Evolutionary conservation across 2,888 invertebrate genomes (phyloP).

Genomic region (Lycocerus yunnanus): DNA sequence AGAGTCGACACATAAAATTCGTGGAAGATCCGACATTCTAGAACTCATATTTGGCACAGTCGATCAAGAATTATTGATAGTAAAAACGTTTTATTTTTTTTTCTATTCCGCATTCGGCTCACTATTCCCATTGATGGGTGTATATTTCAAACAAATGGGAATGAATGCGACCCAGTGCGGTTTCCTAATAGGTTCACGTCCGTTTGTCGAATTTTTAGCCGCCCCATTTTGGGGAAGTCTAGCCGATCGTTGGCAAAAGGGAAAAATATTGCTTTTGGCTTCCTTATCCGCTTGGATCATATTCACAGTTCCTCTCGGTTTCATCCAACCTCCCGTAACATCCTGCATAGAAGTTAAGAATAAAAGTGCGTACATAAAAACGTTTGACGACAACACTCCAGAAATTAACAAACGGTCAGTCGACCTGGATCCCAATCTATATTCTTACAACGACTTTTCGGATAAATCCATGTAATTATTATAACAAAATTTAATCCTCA

Average conservation of each 20-base stretch:
- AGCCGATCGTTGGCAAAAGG: slow-evolving; percentile 85
- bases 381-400: slow-evolving; percentile 57
- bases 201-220: slow-evolving; percentile 95
- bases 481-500: too few relatives aligned
- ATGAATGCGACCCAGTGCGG: slow-evolving; percentile 98
- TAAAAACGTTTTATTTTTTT: slow-evolving; percentile 98
- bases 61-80: slow-evolving; percentile 89
- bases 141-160: slow-evolving; percentile 98
- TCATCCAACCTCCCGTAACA: slow-evolving; percentile 92
- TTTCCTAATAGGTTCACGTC: slow-evolving; percentile 90
- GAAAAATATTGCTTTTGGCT: slow-evolving; percentile 84
- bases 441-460: slow-evolving; percentile 9
- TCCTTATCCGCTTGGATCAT: slow-evolving; percentile 95
- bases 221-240: slow-evolving; percentile 98
- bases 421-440: neutral
- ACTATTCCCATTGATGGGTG: slow-evolving; percentile 96
- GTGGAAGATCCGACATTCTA: slow-evolving; percentile 82
- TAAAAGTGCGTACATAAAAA: slow-evolving; percentile 66
- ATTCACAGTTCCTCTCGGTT: slow-evolving; percentile 94
- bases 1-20: slow-evolving; percentile 87
- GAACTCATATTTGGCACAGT: slow-evolving; percentile 83
- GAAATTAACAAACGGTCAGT: slow-evolving; percentile 56
- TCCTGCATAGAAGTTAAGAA: slow-evolving; percentile 78
- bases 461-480: slow-evolving; percentile 11
- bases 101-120: slow-evolving; percentile 99